phyloP scores from a whole-genome alignment of 2,113 vertebrate genomes.

The Petromus typicus region DNA sequence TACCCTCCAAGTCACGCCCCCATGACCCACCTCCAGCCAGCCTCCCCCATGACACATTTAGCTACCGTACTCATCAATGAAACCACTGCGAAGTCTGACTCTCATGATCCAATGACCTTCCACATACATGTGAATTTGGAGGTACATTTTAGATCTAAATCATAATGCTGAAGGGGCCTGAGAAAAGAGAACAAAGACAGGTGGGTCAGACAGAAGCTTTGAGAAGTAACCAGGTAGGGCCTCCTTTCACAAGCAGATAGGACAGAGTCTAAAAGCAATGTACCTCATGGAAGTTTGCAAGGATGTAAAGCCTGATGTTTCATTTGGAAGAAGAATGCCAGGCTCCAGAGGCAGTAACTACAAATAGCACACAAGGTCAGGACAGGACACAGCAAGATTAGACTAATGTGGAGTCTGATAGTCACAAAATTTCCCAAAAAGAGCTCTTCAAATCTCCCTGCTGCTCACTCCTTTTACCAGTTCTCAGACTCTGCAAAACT shows the following conservation, averaged over 20 bases:
- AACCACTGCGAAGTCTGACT: neutral
- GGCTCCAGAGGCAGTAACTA: slow-evolving; percentile 27
- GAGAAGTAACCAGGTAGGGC: neutral
- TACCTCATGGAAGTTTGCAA: neutral
- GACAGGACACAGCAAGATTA: slow-evolving; percentile 34
- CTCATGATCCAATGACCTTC: neutral
- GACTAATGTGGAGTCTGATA: slow-evolving; percentile 47
- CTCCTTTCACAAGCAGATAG: neutral
- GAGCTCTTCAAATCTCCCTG: slow-evolving; percentile 63
- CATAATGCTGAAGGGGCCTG: neutral
- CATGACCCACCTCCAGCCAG: neutral
- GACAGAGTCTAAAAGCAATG: neutral
- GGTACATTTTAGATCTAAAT: neutral
- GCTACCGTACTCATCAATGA: neutral
- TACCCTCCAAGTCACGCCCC: neutral
- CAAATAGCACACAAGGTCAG: slow-evolving; percentile 49
- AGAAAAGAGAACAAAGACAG: neutral
- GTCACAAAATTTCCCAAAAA: slow-evolving; percentile 59
- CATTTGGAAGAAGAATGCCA: neutral
- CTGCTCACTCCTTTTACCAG: slow-evolving; percentile 47
- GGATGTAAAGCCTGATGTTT: neutral
- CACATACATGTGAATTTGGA: neutral
- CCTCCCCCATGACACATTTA: neutral
- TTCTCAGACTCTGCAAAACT: slow-evolving; percentile 59
- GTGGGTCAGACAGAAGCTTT: neutral